These are phyloP conservation scores for Neria commutata DNA, from an alignment of 2,888 invertebrate species.

Conservation along the genomic window DNA sequence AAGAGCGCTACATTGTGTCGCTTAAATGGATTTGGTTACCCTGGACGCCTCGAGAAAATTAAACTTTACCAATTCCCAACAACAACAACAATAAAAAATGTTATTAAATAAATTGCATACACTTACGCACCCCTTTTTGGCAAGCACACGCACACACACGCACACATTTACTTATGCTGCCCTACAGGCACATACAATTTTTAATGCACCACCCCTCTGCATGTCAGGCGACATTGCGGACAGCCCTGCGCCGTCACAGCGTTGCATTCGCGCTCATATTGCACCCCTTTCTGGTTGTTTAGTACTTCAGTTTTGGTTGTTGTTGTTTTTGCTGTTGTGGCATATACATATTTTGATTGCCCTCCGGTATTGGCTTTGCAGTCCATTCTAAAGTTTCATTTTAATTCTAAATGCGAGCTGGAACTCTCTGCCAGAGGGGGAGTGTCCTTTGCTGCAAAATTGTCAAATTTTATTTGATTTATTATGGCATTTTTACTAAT, in stretches of 20 bases:
- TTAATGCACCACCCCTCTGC: too few relatives aligned
- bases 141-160: too few relatives aligned
- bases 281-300: constrained; percentile 4
- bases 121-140: constrained; percentile 39
- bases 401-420: too few relatives aligned
- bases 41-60: constrained; percentile 48
- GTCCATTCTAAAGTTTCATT: too few relatives aligned
- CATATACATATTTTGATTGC: constrained; percentile 3
- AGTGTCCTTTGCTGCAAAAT: background rate
- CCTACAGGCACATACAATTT: too few relatives aligned
- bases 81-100: too few relatives aligned
- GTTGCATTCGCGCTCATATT: background rate
- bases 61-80: too few relatives aligned
- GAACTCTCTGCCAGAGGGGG: too few relatives aligned
- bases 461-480: background rate
- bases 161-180: too few relatives aligned
- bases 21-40: constrained; percentile 59
- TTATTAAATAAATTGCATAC: constrained; percentile 41
- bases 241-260: background rate
- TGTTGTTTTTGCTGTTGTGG: background rate
- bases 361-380: background rate
- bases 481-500: background rate
- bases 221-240: background rate
- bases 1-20: constrained; percentile 28
- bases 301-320: background rate